These are phyloP conservation scores for Artemia sinica DNA, from an alignment of 2,888 invertebrate species.

Conservation along the genomic window DNA sequence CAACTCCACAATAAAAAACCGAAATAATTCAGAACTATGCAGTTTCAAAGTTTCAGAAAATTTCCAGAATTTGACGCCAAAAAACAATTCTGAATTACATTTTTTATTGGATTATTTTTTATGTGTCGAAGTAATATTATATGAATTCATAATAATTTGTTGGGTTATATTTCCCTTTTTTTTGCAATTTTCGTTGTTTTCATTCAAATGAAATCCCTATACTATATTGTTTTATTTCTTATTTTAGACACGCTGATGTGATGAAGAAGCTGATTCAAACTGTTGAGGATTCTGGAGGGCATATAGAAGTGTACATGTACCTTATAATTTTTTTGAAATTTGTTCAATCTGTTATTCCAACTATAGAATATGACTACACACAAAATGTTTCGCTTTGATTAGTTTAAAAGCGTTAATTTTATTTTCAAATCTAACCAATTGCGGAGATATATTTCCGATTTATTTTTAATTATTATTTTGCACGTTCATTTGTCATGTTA, in stretches of 20 bases:
- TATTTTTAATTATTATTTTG: too few relatives aligned
- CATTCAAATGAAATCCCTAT: slow-evolving; percentile 16
- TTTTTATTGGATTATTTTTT: neutral
- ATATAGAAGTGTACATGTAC: slow-evolving; percentile 91
- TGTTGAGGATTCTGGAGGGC: slow-evolving; percentile 88
- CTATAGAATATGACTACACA: slow-evolving; percentile 98
- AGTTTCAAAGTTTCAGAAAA: too few relatives aligned
- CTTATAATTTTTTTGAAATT: slow-evolving; percentile 98
- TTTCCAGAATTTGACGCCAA: too few relatives aligned
- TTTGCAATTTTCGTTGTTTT: neutral
- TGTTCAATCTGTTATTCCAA: slow-evolving; percentile 98
- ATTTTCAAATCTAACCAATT: too few relatives aligned
- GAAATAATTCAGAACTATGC: too few relatives aligned
- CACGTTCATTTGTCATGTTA: too few relatives aligned
- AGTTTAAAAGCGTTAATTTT: too few relatives aligned
- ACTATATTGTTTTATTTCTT: slow-evolving; percentile 18
- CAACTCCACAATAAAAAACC: too few relatives aligned
- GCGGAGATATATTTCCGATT: too few relatives aligned
- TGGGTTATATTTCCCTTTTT: neutral
- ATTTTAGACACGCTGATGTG: slow-evolving; percentile 85
- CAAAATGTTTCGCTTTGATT: slow-evolving; percentile 51
- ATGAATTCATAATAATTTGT: neutral
- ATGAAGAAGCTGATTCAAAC: slow-evolving; percentile 99
- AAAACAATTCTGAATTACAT: too few relatives aligned
- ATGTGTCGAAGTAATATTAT: neutral